Evolutionary conservation across 2,888 invertebrate species (phyloP).

Genomic region (Thysanoteuthis rhombus): DNA sequence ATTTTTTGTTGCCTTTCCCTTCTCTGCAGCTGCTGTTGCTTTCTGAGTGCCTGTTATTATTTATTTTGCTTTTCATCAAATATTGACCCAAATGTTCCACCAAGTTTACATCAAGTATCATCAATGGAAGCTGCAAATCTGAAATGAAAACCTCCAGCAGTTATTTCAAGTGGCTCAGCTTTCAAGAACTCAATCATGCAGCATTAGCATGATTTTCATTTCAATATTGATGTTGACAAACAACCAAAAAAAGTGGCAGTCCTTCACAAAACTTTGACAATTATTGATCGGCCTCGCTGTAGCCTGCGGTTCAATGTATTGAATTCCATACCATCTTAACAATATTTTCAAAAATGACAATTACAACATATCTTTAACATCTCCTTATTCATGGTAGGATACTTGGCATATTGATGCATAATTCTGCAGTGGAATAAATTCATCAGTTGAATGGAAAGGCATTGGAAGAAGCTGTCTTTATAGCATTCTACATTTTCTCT

Average conservation of each 20-base stretch:
- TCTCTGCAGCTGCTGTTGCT: neutral
- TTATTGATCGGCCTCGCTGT: neutral
- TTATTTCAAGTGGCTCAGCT: neutral
- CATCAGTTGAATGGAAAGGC: neutral
- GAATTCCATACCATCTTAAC: neutral
- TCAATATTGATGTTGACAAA: neutral
- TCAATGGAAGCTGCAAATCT: neutral
- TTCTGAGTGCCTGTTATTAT: neutral
- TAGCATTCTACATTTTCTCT: neutral
- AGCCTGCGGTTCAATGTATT: neutral
- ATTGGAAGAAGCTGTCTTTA: neutral
- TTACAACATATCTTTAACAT: neutral
- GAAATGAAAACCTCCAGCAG: neutral
- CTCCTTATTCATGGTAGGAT: neutral
- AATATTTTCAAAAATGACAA: neutral
- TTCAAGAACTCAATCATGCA: neutral
- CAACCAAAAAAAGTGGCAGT: neutral
- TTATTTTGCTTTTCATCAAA: neutral
- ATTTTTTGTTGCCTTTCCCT: neutral
- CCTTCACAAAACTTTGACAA: neutral
- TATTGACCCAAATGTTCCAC: neutral
- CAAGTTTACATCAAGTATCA: neutral
- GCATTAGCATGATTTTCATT: neutral
- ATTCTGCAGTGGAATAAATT: neutral
- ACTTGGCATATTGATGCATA: neutral